A percentile compares a stretch with the other conserved stretches of the same genome.
These are phyloP conservation scores for Platysternon megacephalum DNA, from an alignment of 2,113 vertebrate genomes.

Conservation along the genomic window DNA sequence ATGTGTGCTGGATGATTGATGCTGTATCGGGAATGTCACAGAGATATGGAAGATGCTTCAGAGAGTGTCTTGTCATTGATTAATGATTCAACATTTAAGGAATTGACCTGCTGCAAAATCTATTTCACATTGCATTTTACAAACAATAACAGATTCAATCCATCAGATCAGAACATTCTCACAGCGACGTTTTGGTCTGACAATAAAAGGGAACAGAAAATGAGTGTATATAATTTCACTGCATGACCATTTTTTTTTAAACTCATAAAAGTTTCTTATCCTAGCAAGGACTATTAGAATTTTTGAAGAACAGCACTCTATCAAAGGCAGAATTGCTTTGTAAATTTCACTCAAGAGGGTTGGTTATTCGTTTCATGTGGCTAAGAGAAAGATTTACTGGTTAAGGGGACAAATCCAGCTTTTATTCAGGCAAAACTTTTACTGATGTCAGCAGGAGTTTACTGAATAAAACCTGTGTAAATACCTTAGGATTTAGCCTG, in stretches of 20 bases:
- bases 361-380: not conserved
- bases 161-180: conserved; percentile 38
- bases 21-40: conserved; percentile 25
- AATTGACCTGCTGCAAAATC: conserved; percentile 56
- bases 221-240: conserved; percentile 36
- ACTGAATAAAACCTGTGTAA: not conserved
- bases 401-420: not conserved
- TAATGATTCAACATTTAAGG: conserved; percentile 27
- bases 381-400: not conserved
- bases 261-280: conserved; percentile 3
- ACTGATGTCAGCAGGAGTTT: not conserved
- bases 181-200: conserved; percentile 5
- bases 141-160: conserved; percentile 16
- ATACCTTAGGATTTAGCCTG: not conserved
- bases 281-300: not conserved
- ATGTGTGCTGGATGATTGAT: conserved; percentile 42
- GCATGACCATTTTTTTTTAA: conserved; percentile 43
- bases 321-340: conserved; percentile 38
- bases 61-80: conserved; percentile 41
- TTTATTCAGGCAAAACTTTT: not conserved
- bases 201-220: conserved; percentile 19
- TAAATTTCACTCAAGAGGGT: not conserved
- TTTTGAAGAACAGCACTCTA: not conserved
- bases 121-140: conserved; percentile 42
- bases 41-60: conserved; percentile 48